Evolutionary conservation across 2,797 vertebrate species (phyloP).

Genomic region (Girardinus metallicus): DNA sequence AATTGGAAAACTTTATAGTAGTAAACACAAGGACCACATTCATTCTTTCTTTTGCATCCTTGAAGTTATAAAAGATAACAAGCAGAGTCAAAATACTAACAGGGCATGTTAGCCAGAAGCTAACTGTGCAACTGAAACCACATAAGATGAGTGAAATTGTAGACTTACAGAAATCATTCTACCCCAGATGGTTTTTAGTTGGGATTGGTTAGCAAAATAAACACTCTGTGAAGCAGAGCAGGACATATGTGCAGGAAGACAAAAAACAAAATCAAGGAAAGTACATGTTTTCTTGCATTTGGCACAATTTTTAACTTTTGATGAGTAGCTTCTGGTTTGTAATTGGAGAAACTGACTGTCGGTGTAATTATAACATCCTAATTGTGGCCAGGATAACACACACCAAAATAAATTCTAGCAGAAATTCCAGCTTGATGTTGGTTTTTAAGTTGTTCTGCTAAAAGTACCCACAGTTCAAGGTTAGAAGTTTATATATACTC

Average conservation of each 20-base stretch:
- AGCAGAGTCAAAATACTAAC: slow-evolving; percentile 2
- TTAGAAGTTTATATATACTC: neutral
- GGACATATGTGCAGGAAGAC: slow-evolving; percentile 27
- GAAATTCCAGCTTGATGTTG: slow-evolving; percentile 38
- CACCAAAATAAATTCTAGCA: slow-evolving; percentile 23
- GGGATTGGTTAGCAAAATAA: slow-evolving; percentile 58
- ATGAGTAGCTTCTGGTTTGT: slow-evolving; percentile 46
- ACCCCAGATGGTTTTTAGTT: slow-evolving; percentile 39
- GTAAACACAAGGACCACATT: slow-evolving; percentile 29
- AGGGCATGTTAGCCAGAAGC: slow-evolving; percentile 26
- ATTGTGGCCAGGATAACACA: slow-evolving; percentile 33
- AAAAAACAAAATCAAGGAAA: slow-evolving; percentile 63
- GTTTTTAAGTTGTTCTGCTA: slow-evolving; percentile 1
- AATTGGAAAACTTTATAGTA: slow-evolving; percentile 62
- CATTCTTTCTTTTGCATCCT: slow-evolving; percentile 29
- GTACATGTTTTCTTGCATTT: slow-evolving; percentile 51
- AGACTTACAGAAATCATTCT: slow-evolving; percentile 39
- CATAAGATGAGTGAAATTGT: slow-evolving; percentile 54
- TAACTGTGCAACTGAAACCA: slow-evolving; percentile 46
- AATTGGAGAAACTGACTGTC: slow-evolving; percentile 58
- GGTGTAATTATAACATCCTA: slow-evolving; percentile 64
- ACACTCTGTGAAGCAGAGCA: slow-evolving; percentile 56
- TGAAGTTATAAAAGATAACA: neutral
- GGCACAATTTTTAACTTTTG: slow-evolving; percentile 37
- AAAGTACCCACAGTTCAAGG: neutral